Base-by-base conservation (phyloP, 2,888 invertebrate species). In the Syrista parreyssii region DNA sequence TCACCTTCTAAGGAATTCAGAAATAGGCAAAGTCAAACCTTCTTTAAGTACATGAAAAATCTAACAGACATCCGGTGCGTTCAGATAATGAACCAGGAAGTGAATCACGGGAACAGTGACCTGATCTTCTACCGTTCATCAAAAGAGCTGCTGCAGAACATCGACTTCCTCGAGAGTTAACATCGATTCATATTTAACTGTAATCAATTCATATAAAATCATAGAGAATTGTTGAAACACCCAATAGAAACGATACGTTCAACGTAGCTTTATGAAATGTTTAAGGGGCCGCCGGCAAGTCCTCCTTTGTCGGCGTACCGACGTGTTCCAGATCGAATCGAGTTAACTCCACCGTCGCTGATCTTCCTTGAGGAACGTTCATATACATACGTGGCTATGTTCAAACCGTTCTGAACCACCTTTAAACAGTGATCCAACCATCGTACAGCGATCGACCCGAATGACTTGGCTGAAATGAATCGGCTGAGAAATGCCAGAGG, bases 1-100 rank as follows among this genome's bases (percentile, higher is more conserved):
- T 40, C 40, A 40, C 1, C 40, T 40, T 15, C 40, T 23, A 55
- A 23, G 23, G 40, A 55, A 55, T 55, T 55, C 2, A 55, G 2
- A 55, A 55, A 55, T 15, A 55, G 23, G 40, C 40, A 55, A 23
- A 75, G 82, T 30, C 82, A 86, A 69, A 86, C 86, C 55, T 85
- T 84, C 78, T 81, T 85, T 77, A 84, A 86, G 78, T 83, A 76
- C 75, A 80, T 85, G 81, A 84, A 83, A 36, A 84, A 84, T 69
- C 31, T 84, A 31, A 81, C 82, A 12, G 79, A 83, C 72, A 75
- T 75, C 31, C 84, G 82, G 12, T 82, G 82, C 73, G 32, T 79
- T 12, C 81, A 85, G 68, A 81, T 85, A 40, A 78, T 84, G 34
- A 84, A 82, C 33, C 80, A 74, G 69, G 32, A 80, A n/a, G 73